Evolutionary conservation across 2,113 vertebrate genomes (phyloP).

Genomic region (Engystomops pustulosus): DNA sequence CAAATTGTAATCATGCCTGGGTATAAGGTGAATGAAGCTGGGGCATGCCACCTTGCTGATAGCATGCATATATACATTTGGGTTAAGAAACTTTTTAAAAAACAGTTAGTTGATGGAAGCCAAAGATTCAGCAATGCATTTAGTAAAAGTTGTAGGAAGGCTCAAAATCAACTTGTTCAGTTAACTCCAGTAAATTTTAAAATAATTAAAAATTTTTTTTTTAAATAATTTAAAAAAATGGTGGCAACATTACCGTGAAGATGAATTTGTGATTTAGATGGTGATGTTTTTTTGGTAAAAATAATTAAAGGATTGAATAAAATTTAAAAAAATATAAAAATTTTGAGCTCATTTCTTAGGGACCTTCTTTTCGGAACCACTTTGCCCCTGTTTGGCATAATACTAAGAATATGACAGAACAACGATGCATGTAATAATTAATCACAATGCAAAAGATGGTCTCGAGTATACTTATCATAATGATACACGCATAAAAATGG

Average conservation of each 20-base stretch:
- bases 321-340: not conserved
- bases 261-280: not conserved
- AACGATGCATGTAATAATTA: slow-evolving; percentile 72
- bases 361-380: slow-evolving; percentile 68
- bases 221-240: not conserved
- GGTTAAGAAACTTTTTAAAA: too few species aligned
- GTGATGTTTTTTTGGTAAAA: not conserved
- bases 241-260: too few species aligned
- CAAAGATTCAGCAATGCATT: not conserved
- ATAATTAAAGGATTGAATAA: not conserved
- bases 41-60: not conserved
- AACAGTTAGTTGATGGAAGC: too few species aligned
- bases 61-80: too few species aligned
- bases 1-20: not conserved
- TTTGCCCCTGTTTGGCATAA: slow-evolving; percentile 74
- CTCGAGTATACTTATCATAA: slow-evolving; percentile 72
- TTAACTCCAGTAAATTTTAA: not conserved
- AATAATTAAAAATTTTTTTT: not conserved
- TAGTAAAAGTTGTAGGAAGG: not conserved
- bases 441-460: slow-evolving; percentile 72
- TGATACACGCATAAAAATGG: slow-evolving; percentile 78
- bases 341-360: not conserved
- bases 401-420: slow-evolving; percentile 71
- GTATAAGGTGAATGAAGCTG: not conserved
- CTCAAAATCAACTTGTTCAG: not conserved